Percentiles rank a stretch among this genome's conserved stretches.
phyloP scores from a whole-genome alignment of 2,113 vertebrate species.

The Cyprinus carpio region DNA sequence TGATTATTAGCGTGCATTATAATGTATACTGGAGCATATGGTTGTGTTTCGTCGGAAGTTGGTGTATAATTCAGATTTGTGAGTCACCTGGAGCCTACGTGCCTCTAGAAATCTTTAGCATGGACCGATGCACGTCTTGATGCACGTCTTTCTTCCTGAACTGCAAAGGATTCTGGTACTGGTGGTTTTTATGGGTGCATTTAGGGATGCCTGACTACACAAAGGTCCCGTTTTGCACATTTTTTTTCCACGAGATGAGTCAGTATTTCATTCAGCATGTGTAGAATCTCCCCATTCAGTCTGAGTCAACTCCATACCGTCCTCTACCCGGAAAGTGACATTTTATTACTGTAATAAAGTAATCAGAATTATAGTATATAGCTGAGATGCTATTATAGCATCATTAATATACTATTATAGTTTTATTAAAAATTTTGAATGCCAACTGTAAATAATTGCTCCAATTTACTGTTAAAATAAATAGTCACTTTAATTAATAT shows the following conservation, averaged over 20 bases:
- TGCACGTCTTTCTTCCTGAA: conserved; percentile 11
- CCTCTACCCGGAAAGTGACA: neutral
- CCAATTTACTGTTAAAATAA: neutral
- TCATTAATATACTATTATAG: too few relatives aligned
- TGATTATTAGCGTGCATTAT: neutral
- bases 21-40: neutral
- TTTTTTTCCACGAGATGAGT: neutral
- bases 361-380: neutral
- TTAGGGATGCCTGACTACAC: neutral
- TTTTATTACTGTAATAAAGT: neutral
- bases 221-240: neutral
- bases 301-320: neutral
- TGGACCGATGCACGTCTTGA: neutral
- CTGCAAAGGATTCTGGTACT: conserved; percentile 44
- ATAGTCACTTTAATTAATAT: too few relatives aligned
- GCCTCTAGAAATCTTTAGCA: neutral
- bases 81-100: conserved; percentile 39
- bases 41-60: neutral
- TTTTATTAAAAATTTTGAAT: too few relatives aligned
- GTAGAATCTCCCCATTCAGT: neutral
- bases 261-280: neutral
- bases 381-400: neutral
- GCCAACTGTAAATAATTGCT: neutral
- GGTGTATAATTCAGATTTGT: conserved; percentile 16
- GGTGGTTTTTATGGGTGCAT: neutral